Evolutionary conservation across 2,113 vertebrate species (phyloP).

Genomic region (Xyliphius kryptos): DNA sequence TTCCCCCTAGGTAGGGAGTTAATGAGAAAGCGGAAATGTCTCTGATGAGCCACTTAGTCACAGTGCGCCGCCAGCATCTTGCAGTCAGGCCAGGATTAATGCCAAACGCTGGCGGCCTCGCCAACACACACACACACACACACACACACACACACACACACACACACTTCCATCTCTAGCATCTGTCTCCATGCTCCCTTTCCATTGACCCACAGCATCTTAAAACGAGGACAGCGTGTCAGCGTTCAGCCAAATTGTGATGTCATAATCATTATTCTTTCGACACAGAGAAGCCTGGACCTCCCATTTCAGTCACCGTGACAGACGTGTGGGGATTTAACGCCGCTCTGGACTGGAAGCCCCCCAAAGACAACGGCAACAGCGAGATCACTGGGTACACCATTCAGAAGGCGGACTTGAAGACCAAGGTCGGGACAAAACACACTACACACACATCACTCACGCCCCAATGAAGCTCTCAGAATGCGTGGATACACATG

Average conservation of each 20-base stretch:
- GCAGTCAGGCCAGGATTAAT: conserved; percentile 46
- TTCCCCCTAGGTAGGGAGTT: conserved; percentile 48
- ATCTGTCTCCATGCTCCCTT: neutral
- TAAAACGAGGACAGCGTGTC: neutral
- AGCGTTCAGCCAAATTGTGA: neutral
- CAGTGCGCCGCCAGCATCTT: conserved; percentile 29
- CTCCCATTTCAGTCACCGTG: conserved; percentile 63
- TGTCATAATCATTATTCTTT: neutral
- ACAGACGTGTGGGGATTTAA: conserved; percentile 88
- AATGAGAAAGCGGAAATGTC: conserved; percentile 50
- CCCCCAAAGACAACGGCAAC: conserved; percentile 80
- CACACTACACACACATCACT: too few species aligned
- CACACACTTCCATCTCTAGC: too few species aligned
- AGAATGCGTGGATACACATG: too few species aligned
- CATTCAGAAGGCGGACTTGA: conserved; percentile 81
- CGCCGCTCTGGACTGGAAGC: conserved; percentile 77
- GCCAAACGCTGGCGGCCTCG: conserved; percentile 7
- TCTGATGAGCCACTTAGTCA: conserved; percentile 49
- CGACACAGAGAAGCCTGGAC: conserved; percentile 79
- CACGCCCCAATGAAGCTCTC: too few species aligned
- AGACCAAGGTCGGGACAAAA: conserved; percentile 69
- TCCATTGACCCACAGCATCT: neutral
- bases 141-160: conserved; percentile 13
- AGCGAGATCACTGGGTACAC: conserved; percentile 76
- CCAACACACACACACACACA: conserved; percentile 21